Conservation (phyloP, 1,140 invertebrate species). For the Meteorus sp. region DNA sequence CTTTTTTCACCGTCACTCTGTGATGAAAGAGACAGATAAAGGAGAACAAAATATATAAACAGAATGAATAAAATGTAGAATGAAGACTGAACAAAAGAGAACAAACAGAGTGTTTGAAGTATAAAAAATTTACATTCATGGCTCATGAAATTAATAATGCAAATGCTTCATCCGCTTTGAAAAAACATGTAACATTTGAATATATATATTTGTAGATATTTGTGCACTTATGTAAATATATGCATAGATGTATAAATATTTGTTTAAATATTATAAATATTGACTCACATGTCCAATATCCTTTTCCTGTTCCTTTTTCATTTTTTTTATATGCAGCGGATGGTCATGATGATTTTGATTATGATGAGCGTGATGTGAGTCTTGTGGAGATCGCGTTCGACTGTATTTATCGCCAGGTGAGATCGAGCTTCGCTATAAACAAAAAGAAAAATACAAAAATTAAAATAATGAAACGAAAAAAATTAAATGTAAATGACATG, state of each 20-base stretch:
- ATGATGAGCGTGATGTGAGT: conserved; percentile 54
- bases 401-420: conserved; percentile 57
- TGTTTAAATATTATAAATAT: too few species aligned
- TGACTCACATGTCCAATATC: conserved; percentile 55
- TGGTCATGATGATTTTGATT: conserved; percentile 59
- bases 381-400: conserved; percentile 70
- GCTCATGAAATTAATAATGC: too few species aligned
- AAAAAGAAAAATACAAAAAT: background rate
- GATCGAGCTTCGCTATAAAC: conserved; percentile 70
- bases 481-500: too few species aligned
- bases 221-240: too few species aligned
- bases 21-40: conserved; percentile 51
- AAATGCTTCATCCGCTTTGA: too few species aligned
- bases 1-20: conserved; percentile 96
- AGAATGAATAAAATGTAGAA: background rate
- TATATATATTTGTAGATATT: too few species aligned
- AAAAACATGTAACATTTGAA: too few species aligned
- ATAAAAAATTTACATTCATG: too few species aligned
- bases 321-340: conserved; percentile 53
- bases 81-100: background rate
- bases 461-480: background rate
- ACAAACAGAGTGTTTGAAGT: too few species aligned
- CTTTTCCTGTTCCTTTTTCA: conserved; percentile 58
- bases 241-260: too few species aligned
- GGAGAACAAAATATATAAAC: background rate